Evolutionary conservation across 2,888 invertebrate species (phyloP), one percentile per base, ranked within the genome.

Genomic region (Synergus laeviventris): DNA sequence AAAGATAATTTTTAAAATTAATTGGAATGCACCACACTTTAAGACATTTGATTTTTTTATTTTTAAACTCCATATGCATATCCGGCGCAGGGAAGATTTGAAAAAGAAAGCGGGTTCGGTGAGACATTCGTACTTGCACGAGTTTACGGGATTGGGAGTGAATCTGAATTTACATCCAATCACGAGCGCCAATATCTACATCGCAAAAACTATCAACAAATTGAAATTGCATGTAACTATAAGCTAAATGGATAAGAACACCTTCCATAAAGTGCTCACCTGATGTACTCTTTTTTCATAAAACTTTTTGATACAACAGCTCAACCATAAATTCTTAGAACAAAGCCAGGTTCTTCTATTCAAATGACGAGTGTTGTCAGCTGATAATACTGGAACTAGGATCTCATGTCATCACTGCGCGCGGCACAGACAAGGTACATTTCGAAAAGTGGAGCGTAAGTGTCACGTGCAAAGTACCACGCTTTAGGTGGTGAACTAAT

Each of bases 371-470:
- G n/a, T 11, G 49, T n/a, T 70, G 70, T 31, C 70, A 70, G 31
- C 49, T 70, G 70, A 70, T 49, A 70, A 70, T 21, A 31, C 42
- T 24, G 45, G 66, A 70, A 70, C 36, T 62, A 38, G 36, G 31
- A 21, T 45, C 42, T 42, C 12, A 54, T 70, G 49, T 16, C 70
- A 70, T 70, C 70, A 70, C 70, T 70, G 70, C 70, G 45, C 70
- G 45, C 70, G 31, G n/a, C 49, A 70, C 49, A 36, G 12, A 36
- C 16, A 36, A 45, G 31, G 21, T 31, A 70, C 70, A 70, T 70
- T 31, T 49, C 70, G 49, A 70, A 49, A 70, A 49, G 49, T 70
- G 31, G 31, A 31, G 31, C 31, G 24, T 31, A 31, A 70, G n/a
- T 49, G 31, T 49, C 49, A 70, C 70, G 70, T 70, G 49, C 18